Conservation (phyloP, 2,113 vertebrate genomes). For the Tympanuchus pallidicinctus region DNA sequence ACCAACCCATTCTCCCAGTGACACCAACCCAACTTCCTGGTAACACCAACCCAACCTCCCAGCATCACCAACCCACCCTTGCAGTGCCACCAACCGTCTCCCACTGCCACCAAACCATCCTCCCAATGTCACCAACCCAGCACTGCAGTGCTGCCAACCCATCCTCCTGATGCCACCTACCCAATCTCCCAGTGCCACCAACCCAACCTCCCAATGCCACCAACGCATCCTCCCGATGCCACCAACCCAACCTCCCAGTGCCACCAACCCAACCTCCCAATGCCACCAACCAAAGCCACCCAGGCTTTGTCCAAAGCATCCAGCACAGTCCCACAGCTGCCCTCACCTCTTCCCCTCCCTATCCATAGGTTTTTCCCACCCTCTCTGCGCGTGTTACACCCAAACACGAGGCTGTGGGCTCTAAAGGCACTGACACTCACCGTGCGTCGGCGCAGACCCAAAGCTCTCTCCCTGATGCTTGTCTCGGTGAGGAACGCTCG, state of each 20-base stretch:
- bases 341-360: fast-evolving
- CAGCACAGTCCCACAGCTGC: background rate
- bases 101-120: no score
- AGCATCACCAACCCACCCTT: no score
- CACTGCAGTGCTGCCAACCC: no score
- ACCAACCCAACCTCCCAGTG: no score
- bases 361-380: fast-evolving
- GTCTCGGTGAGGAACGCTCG: background rate
- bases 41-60: no score
- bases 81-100: no score
- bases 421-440: background rate
- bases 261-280: background rate
- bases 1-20: background rate
- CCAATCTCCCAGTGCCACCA: no score
- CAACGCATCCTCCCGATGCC: no score
- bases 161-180: no score
- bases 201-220: no score
- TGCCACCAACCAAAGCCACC: background rate
- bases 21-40: no score
- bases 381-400: fast-evolving
- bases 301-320: background rate
- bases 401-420: fast-evolving
- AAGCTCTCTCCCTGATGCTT: background rate
- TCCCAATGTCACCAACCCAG: no score
- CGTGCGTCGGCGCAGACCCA: fast-evolving